Conservation (phyloP, 2,113 vertebrate genomes). For the Paedocypris sp. region DNA sequence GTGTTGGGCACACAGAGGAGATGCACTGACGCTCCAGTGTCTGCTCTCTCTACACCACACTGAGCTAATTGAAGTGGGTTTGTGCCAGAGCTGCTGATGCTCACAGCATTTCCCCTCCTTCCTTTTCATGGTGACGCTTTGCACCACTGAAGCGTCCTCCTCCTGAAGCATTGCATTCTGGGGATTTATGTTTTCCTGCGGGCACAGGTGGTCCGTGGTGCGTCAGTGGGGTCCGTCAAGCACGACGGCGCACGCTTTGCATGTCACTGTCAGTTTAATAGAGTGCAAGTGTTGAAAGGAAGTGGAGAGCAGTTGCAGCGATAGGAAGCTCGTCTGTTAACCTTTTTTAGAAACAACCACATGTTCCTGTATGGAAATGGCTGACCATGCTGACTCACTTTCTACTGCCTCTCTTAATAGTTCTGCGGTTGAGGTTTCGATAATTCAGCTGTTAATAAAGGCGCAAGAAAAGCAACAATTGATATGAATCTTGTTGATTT, state of each 20-base stretch:
- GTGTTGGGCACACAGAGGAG: conserved; percentile 17
- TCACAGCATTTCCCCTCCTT: neutral
- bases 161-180: conserved; percentile 4
- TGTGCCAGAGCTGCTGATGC: conserved; percentile 24
- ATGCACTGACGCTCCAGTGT: conserved; percentile 26
- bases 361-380: too few species aligned
- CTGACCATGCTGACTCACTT: too few species aligned
- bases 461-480: too few species aligned
- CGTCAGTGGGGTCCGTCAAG: neutral
- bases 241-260: neutral
- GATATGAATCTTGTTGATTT: too few species aligned
- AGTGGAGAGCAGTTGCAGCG: too few species aligned
- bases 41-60: conserved; percentile 30
- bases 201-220: conserved; percentile 27
- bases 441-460: too few species aligned
- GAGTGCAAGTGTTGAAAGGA: too few species aligned
- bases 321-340: too few species aligned
- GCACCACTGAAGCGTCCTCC: neutral
- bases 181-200: conserved; percentile 23
- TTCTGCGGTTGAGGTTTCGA: too few species aligned
- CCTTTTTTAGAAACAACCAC: too few species aligned
- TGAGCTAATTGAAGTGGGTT: conserved; percentile 42
- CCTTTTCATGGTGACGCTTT: neutral
- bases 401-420: too few species aligned
- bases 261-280: too few species aligned